Base-by-base conservation (phyloP, 2,888 invertebrate genomes). In the Lepidochitona cinerea region DNA sequence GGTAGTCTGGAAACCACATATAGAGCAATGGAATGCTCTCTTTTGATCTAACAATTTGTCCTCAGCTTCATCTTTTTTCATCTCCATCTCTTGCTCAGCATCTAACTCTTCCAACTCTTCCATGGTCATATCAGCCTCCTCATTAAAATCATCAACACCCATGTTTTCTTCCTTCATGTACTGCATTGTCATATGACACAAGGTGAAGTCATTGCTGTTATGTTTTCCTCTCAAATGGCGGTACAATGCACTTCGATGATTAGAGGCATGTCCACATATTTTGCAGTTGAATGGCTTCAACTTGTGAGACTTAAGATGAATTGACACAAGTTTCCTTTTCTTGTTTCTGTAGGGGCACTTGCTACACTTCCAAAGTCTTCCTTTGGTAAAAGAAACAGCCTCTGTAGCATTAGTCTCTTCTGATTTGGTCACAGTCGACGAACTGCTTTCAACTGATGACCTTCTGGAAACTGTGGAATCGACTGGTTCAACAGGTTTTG, bases 291-390 rank as follows among this genome's bases (percentile, higher is more conserved):
- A 87, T 14, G 87, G 85, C 72, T 85, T 85, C 71, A 86, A 75
- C 49, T 82, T 84, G 72, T 87, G 87, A 26, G 78, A 80, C 29
- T 80, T 77, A 73, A 89, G 77, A 78, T 89, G 89, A 35, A 83
- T 79, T 26, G 87, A 75, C 0, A 89, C 86, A 37, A 84, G 81
- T n/a, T 83, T 77, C 66, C 84, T 85, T 54, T 85, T 82, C 0
- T 77, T 77, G 54, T 87, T 78, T 18, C 78, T 67, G 91, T 95
- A 97, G 89, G 94, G 94, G 91, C 97, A 97, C 88, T 95, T 95
- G 91, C 96, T 96, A 91, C 97, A 97, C 89, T 96, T 95, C 95
- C 96, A 91, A 0, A 85, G 78, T 49, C 59, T 14, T 4, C 59
- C 66, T 65, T 72, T 70, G n/a, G 75, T 75, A 1, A 69, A 32